Conservation (phyloP, 2,113 vertebrate species). For the Caranx melampygus region DNA sequence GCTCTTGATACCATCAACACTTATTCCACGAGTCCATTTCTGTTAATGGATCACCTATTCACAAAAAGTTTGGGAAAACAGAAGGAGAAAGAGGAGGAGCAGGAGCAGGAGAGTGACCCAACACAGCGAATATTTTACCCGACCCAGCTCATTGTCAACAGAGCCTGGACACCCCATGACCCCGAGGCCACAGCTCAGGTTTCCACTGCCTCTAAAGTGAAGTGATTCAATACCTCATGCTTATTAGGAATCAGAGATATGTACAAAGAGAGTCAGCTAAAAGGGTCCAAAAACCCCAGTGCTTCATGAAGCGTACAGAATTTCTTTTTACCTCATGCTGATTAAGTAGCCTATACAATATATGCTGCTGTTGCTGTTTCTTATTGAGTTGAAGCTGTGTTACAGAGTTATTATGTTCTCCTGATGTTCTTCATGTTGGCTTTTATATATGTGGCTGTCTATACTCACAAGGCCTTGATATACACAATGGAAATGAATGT, state of each 20-base stretch:
- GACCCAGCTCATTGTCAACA: slow-evolving; percentile 58
- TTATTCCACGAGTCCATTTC: slow-evolving; percentile 38
- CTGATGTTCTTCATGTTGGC: background rate
- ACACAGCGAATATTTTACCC: slow-evolving; percentile 53
- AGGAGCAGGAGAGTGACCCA: slow-evolving; percentile 49
- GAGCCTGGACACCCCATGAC: slow-evolving; percentile 61
- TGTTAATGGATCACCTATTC: slow-evolving; percentile 70
- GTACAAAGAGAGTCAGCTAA: slow-evolving; percentile 18
- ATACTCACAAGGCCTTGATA: background rate
- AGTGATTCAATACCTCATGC: slow-evolving; percentile 39
- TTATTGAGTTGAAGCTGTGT: background rate
- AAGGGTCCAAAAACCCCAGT: background rate
- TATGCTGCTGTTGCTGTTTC: background rate
- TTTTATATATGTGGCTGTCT: background rate
- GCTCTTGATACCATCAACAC: slow-evolving; percentile 45
- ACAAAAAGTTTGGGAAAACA: slow-evolving; percentile 40
- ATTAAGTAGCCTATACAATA: background rate
- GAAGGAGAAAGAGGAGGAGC: slow-evolving; percentile 48
- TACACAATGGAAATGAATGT: background rate
- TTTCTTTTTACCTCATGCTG: background rate
- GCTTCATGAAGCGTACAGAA: background rate
- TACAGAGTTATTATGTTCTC: background rate
- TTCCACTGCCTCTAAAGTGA: slow-evolving; percentile 56
- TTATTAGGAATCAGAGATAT: slow-evolving; percentile 19
- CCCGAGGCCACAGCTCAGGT: slow-evolving; percentile 61